Evolutionary conservation across 2,797 vertebrate genomes (phyloP).

Genomic region (Argyrosomus regius): DNA sequence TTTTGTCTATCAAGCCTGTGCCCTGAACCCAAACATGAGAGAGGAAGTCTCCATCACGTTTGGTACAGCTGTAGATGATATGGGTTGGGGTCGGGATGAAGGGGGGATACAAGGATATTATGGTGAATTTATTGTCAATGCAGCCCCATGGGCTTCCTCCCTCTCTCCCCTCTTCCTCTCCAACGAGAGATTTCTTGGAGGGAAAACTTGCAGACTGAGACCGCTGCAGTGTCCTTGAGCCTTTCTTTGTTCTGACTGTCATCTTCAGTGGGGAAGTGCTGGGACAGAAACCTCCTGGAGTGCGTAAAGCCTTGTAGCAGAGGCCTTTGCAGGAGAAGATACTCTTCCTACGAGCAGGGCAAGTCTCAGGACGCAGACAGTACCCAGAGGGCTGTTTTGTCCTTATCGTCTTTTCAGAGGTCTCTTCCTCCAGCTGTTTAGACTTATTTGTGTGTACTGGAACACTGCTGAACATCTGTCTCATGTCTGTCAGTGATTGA

Average conservation of each 20-base stretch:
- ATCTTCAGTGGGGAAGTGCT: constrained; percentile 26
- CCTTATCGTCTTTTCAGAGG: constrained; percentile 49
- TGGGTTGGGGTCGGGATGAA: constrained; percentile 20
- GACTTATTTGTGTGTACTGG: constrained; percentile 58
- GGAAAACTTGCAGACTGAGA: constrained; percentile 33
- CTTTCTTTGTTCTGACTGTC: constrained; percentile 47
- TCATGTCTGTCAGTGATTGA: constrained; percentile 61
- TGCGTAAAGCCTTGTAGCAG: constrained; percentile 32
- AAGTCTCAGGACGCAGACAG: constrained; percentile 45
- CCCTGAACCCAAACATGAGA: constrained; percentile 61
- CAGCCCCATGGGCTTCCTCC: constrained; percentile 43
- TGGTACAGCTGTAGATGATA: constrained; percentile 26
- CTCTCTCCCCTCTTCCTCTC: constrained; percentile 40
- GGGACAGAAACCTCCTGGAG: constrained; percentile 52
- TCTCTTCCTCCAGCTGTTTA: constrained; percentile 66
- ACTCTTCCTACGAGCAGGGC: constrained; percentile 18
- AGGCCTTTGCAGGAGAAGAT: constrained; percentile 25
- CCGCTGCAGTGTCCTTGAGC: constrained; percentile 43
- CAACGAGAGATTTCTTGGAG: constrained; percentile 30
- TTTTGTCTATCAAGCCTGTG: constrained; percentile 58
- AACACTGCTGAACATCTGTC: constrained; percentile 72
- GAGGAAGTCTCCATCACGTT: constrained; percentile 52
- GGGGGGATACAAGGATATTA: constrained; percentile 39
- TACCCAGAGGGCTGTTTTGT: constrained; percentile 44
- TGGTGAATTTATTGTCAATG: constrained; percentile 58